Evolutionary conservation across 2,113 vertebrate species (phyloP).

Genomic region (Dicrurus megarhynchus): DNA sequence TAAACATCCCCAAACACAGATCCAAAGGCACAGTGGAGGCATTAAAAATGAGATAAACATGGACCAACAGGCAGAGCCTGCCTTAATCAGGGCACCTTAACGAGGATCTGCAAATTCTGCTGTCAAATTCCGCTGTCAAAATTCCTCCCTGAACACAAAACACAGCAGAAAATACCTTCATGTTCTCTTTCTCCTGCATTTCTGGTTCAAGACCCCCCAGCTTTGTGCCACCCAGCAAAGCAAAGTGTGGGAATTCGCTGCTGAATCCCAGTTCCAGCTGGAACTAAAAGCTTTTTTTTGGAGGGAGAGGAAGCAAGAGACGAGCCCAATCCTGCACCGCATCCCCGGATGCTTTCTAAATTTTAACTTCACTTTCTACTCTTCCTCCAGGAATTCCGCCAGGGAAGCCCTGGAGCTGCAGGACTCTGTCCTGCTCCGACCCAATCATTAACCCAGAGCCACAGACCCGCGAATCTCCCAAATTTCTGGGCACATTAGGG

Average conservation of each 20-base stretch:
- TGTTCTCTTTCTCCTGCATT: not conserved
- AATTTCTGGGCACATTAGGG: not conserved
- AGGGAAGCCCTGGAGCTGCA: not conserved
- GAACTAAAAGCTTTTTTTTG: not conserved
- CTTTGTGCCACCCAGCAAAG: not conserved
- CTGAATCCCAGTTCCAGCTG: not conserved
- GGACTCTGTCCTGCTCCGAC: not conserved
- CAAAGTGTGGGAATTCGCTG: not conserved
- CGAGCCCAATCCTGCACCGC: not conserved
- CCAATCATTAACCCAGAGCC: not conserved
- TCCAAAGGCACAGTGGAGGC: not conserved
- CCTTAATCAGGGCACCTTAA: not conserved
- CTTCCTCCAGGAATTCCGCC: not conserved
- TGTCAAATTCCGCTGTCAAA: not conserved
- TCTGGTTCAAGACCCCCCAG: not conserved
- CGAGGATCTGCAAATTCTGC: not conserved
- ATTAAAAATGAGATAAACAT: not conserved
- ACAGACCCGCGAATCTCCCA: rapidly evolving
- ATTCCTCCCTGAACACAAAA: not conserved
- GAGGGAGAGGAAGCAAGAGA: not conserved
- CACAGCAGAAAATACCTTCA: not conserved
- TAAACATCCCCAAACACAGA: not conserved
- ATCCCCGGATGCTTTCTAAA: not conserved
- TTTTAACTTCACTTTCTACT: not conserved
- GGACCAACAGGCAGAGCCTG: not conserved